Evolutionary conservation across 2,888 invertebrate genomes (phyloP), one percentile per base, ranked within the genome.

Genomic region (Urechis unicinctus): DNA sequence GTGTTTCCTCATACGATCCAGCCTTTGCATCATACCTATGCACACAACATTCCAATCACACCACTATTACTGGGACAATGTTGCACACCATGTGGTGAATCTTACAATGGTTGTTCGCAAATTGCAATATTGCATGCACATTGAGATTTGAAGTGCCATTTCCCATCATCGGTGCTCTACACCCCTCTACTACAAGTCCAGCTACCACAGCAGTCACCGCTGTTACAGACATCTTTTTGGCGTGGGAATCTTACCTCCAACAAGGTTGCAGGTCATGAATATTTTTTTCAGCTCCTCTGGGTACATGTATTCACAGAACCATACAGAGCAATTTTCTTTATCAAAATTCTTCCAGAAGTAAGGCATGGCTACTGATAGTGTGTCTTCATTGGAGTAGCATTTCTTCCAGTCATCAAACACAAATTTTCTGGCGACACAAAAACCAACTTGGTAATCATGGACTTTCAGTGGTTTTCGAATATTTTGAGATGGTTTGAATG

Each of bases 291-390:
- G 84, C 77, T 98, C 96, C 58, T 92, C 83, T 59, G 88, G 88
- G 81, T 91, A 97, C 80, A 95, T 94, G 84, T 98, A 98, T 83
- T 96, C 94, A 52, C 91, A 88, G 64, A 84, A 86, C 98, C 98
- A 98, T 79, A 98, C 92, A 60, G 95, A 95, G 79, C 93, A 96
- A 80, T 94, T 84, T 76, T 93, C 88, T 5, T 90, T 84, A 80
- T 99, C 98, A 75, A 98, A 97, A 80, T 97, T 91, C 76, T 94
- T 86, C 90, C 93, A 98, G 84, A 99, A 98, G 80, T 92, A 96
- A 0, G 96, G 93, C 75, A 98, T 86, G 56, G 97, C 95, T 74
- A 88, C 88, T 5, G 85, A 81, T 53, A 67, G 65, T 74, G 91
- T 94, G 30, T 91, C 92, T 79, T 98, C 91, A 74, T 99, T 99